Conservation (phyloP, 1,140 invertebrate genomes). For the Drosophila malerkotliana region DNA sequence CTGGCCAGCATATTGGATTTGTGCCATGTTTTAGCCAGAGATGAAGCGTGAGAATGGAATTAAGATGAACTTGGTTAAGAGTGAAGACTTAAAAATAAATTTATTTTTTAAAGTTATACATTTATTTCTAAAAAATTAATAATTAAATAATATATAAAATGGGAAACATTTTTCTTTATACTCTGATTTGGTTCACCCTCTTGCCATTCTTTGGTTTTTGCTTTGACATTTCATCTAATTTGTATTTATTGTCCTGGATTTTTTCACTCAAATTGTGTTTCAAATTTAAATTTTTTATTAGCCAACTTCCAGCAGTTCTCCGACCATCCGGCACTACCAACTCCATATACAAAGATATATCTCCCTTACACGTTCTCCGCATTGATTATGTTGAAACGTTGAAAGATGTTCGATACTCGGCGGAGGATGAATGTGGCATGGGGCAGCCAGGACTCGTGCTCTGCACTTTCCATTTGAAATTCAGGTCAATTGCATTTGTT, state of each 20-base stretch:
- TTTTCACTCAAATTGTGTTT: constrained; percentile 63
- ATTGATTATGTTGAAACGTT: constrained; percentile 34
- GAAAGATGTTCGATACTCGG: constrained; percentile 35
- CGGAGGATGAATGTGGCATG: constrained; percentile 14
- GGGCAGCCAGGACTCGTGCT: constrained; percentile 19
- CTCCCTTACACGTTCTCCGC: constrained; percentile 42
- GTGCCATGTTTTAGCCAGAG: constrained; percentile 30
- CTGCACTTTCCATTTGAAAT: constrained; percentile 47
- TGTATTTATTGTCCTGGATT: constrained; percentile 73
- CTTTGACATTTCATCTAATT: constrained; percentile 72
- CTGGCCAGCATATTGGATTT: constrained; percentile 34
- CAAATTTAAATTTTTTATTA: constrained; percentile 78
- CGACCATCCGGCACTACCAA: too few species aligned
- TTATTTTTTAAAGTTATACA: background rate
- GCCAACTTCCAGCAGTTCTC: background rate
- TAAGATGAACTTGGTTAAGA: constrained; percentile 1
- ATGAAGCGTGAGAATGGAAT: constrained; percentile 23
- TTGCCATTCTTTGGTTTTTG: constrained; percentile 3
- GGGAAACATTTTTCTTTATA: background rate
- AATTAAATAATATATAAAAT: background rate
- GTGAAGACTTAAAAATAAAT: background rate
- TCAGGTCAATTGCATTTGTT: constrained; percentile 65
- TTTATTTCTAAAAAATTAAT: background rate
- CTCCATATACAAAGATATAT: background rate
- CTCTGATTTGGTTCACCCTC: constrained; percentile 1